Base-by-base conservation (phyloP, 2,113 vertebrate genomes). In the Symphodus melops region DNA sequence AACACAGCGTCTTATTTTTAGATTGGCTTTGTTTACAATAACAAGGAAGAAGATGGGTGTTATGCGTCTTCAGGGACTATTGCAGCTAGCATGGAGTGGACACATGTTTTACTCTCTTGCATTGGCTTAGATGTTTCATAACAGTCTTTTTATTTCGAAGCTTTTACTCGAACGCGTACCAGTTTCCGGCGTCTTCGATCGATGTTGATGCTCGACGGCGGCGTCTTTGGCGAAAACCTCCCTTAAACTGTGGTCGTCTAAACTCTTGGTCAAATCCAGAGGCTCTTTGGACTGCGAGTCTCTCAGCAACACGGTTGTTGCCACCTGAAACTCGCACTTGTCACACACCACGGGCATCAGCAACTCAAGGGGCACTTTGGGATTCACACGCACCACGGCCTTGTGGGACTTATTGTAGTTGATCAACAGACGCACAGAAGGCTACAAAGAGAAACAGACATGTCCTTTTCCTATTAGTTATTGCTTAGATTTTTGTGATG, bases 391-490 rank as follows among this genome's bases (percentile, higher is more conserved):
- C 85, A 97, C 92, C 73, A 99, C 94, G 0, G 97, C 93, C 91
- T 98, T 98, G 84, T 98, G 96, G 8, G 95, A 95, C 90, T 91
- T 96, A 79, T 94, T 98, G 94, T 98, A 99, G 92, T 98, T 98
- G 86, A 99, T 94, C 69, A 99, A 88, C 46, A 98, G 94, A 58
- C 98, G 95, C 0, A 99, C 96, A 1, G 97, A 97, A 67, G 96
- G 95, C 98, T 99, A 87, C 71, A 93, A 85, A 62, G 41, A 57
- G 1, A 77, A 51, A 39, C 12, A 28, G 0, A 14, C 36, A n/a
- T 2, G 19, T 37, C 12, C 4, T 14, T 28, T 21, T 25, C 8
- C 3, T 9, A 16, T 57, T 8, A 9, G 28, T 33, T 33, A 33
- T 33, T 33, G 9, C 55, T 58, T 19, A n/a, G 9, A 36, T 55